Evolutionary conservation across 1,140 invertebrate species (phyloP), one percentile per base, ranked within the genome.

Genomic region (Eurosta solidaginis): DNA sequence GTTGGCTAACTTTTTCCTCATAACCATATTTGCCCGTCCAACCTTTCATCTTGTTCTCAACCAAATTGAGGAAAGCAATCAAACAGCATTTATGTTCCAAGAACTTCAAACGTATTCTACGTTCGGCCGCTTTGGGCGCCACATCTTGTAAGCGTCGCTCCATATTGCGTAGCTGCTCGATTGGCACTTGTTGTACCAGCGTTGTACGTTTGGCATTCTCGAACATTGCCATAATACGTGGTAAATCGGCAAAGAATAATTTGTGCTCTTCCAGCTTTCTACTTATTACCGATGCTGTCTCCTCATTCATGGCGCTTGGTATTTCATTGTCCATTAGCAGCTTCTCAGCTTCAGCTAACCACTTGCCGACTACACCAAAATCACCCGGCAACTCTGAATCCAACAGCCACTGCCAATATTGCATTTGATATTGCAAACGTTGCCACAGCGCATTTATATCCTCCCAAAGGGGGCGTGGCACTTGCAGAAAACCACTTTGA

Each of bases 31-130:
- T 98, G 0, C 93, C 92, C 78, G 93, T 95, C 96, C 96, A 98
- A 47, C 91, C 89, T 86, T 93, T 93, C 79, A 98, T 89, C 89
- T 97, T 97, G 42, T 92, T 93, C 89, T 98, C 96, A 47, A 96
- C 94, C 63, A 96, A 89, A 84, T 94, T 94, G 33, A 98, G 91
- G 88, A 97, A 96, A 54, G 95, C 96, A 80, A 98, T 93, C 79
- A 97, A 91, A 88, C 96, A 97, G 88, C 95, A 96, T 89, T 96
- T 96, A 86, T 97, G 95, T 89, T 97, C 95, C 73, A 97, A 90
- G 89, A 95, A 97, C 86, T 96, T 96, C 81, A 97, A 90, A 84
- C 92, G 92, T 14, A 95, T 92, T 84, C 94, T 91, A 80, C 95
- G 91, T 82, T 94, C 93, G 14, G 92, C 91, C 12, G 94, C 94